Percentiles rank a stretch among this genome's conserved stretches.
Evolutionary conservation across 2,113 vertebrate species (phyloP).

Genomic region (Callipepla californica): DNA sequence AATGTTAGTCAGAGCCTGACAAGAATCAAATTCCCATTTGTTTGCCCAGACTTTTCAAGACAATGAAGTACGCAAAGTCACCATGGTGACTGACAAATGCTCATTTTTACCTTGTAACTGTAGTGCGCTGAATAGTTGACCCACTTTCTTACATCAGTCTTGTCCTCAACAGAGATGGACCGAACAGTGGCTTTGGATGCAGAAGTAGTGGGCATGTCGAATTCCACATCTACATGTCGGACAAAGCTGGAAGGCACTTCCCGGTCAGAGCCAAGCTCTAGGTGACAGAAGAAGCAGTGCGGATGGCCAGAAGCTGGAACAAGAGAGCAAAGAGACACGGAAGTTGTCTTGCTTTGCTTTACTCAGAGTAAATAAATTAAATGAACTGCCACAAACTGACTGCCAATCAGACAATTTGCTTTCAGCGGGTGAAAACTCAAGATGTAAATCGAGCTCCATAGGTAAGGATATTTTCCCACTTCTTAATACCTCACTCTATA

Average conservation of each 20-base stretch:
- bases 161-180: slow-evolving; percentile 86
- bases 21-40: background rate
- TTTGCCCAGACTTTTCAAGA: background rate
- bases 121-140: slow-evolving; percentile 91
- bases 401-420: background rate
- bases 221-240: slow-evolving; percentile 85
- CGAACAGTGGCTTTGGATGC: slow-evolving; percentile 86
- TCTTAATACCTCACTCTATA: background rate
- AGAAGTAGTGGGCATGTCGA: slow-evolving; percentile 88
- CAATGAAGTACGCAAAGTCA: background rate
- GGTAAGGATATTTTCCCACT: background rate
- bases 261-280: slow-evolving; percentile 90
- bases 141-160: slow-evolving; percentile 85
- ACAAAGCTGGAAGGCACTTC: slow-evolving; percentile 88
- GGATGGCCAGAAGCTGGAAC: slow-evolving; percentile 85
- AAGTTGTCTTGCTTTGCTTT: background rate
- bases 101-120: slow-evolving; percentile 85
- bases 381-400: background rate
- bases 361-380: background rate
- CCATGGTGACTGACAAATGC: background rate
- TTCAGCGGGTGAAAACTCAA: background rate
- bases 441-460: background rate
- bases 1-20: background rate
- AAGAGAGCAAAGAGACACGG: background rate
- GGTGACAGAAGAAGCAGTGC: slow-evolving; percentile 91